Evolutionary conservation across 2,113 vertebrate genomes (phyloP).

Genomic region (Mystacornis crossleyi): DNA sequence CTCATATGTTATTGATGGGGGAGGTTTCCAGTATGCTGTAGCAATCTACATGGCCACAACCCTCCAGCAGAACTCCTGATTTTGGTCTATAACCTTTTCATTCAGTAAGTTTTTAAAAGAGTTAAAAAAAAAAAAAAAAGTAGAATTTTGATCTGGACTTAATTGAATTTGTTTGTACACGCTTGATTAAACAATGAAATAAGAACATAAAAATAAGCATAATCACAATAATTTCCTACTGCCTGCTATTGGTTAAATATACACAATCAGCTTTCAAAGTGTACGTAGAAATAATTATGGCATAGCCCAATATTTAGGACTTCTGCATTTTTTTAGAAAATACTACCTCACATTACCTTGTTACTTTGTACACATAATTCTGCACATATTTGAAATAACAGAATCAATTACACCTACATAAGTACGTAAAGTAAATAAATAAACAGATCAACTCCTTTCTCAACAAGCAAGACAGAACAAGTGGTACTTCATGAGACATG

Average conservation of each 20-base stretch:
- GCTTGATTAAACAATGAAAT: background rate
- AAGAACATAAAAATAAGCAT: background rate
- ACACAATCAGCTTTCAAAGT: background rate
- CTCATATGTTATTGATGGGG: background rate
- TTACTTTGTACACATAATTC: background rate
- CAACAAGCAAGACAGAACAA: background rate
- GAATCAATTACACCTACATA: background rate
- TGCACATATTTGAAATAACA: background rate
- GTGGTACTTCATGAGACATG: background rate
- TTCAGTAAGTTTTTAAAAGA: background rate
- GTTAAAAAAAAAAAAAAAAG: background rate
- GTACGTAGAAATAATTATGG: background rate
- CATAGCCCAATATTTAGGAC: background rate
- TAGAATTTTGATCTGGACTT: background rate
- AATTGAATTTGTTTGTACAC: background rate
- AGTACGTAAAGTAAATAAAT: background rate
- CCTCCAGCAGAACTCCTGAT: background rate
- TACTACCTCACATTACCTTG: background rate
- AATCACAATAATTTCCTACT: background rate
- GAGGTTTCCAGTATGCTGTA: background rate
- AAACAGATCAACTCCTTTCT: background rate
- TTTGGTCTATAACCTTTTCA: background rate
- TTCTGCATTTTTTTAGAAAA: background rate
- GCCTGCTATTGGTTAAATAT: background rate
- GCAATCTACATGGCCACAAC: background rate